Evolutionary conservation across 1,140 invertebrate genomes (phyloP), one percentile per base, ranked within the genome.

Genomic region (Plectus sambesii): DNA sequence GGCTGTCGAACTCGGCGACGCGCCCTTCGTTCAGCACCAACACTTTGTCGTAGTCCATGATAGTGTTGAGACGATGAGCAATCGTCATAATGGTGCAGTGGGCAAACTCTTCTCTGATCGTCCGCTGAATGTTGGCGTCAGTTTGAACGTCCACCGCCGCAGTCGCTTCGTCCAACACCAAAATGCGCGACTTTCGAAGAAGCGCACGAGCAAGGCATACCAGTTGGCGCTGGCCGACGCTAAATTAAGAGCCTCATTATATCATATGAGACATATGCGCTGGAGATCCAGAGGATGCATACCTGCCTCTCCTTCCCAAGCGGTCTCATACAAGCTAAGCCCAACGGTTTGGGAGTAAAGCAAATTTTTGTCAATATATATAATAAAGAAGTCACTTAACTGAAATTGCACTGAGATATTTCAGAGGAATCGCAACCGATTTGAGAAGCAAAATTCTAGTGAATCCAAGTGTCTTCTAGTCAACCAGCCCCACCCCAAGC

Each of bases 11-110:
- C 70, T 90, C 86, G 12, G 81, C 69, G 23, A 87, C 77, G 52
- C 78, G 69, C 2, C 87, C 87, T 50, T 79, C 76, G 40, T 76
- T 78, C 77, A 93, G 80, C 0, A 89, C 84, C 24, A 90, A 20
- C 3, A 89, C n/a, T 82, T 59, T 79, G 48, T 59, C 53, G 47
- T 58, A 52, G 59, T 85, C 82, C 76, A 84, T 82, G 17, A 85
- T 79, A 0, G 82, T 85, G 51, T 84, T 78, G 1, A 85, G 69
- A 9, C 83, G 74, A 72, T 86, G 84, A 5, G 84, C 83, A 25
- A 86, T 84, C 0, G 84, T 86, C 8, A 87, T 63, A 1, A 87
- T 81, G 0, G 84, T 87, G 60, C 82, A 85, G 2, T 73, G 61
- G 4, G 46, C 38, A 61, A 75, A 75, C 24, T 58, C 36, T 1